A percentile compares a stretch with the other conserved stretches of the same genome.
Conservation (phyloP, 2,113 vertebrate genomes). For the Chionodraco myersi region DNA sequence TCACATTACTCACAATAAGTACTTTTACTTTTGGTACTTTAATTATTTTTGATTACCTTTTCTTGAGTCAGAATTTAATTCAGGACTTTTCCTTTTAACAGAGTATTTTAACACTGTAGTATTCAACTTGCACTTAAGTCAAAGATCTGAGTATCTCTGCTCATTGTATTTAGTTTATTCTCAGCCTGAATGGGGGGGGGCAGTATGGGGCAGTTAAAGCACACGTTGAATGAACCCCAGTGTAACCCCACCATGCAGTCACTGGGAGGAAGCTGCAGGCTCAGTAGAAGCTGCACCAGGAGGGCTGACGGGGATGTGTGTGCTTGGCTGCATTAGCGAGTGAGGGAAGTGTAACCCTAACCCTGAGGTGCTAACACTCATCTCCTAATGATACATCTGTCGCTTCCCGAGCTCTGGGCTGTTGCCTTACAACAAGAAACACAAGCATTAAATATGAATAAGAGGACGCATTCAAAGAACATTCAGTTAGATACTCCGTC, state of each 20-base stretch:
- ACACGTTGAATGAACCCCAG: constrained; percentile 51
- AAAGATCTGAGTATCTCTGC: no score
- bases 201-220: constrained; percentile 5
- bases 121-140: no score
- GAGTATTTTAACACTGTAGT: no score
- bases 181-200: no score
- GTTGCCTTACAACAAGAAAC: constrained; percentile 17
- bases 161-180: no score
- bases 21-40: no score
- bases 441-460: neutral
- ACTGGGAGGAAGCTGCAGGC: constrained; percentile 3
- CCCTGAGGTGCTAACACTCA: constrained; percentile 28
- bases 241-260: no score
- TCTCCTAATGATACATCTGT: constrained; percentile 45
- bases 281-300: constrained; percentile 65
- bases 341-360: constrained; percentile 36
- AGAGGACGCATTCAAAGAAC: neutral
- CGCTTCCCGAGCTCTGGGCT: neutral
- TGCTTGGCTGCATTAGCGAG: constrained; percentile 45
- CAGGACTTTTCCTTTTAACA: no score
- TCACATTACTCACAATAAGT: no score
- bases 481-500: no score
- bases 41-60: no score
- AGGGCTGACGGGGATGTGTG: constrained; percentile 26
- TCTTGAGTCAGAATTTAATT: no score